Evolutionary conservation across 1,140 invertebrate genomes (phyloP).

Genomic region (Diuraphis noxia): DNA sequence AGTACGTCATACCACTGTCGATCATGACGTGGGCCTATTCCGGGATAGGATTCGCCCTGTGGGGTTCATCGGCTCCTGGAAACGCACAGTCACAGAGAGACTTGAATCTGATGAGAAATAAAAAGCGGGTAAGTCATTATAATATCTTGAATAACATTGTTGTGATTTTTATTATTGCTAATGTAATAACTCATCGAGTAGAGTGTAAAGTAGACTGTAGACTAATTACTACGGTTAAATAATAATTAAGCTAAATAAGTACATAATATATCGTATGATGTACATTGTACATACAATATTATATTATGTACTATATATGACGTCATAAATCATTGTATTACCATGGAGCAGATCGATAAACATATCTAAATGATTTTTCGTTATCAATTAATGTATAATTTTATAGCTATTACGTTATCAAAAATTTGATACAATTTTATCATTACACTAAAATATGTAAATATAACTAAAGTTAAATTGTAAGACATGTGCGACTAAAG

Average conservation of each 20-base stretch:
- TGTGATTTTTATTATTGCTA: neutral
- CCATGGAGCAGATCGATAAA: neutral
- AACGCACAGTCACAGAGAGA: constrained; percentile 62
- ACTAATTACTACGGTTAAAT: neutral
- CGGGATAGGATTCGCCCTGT: constrained; percentile 62
- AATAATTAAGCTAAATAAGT: too few relatives aligned
- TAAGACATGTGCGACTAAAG: neutral
- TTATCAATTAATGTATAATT: neutral
- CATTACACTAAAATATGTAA: neutral
- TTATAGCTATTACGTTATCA: neutral
- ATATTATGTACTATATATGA: too few relatives aligned
- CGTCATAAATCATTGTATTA: too few relatives aligned
- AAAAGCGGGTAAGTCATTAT: constrained; percentile 62
- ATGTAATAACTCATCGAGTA: neutral
- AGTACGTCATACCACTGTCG: constrained; percentile 64
- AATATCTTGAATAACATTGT: neutral
- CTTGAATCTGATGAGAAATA: constrained; percentile 63
- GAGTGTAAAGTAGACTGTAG: too few relatives aligned
- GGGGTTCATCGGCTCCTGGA: constrained; percentile 63
- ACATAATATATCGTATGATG: too few relatives aligned
- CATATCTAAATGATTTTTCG: neutral
- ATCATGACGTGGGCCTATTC: constrained; percentile 64
- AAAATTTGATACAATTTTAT: neutral
- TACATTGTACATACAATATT: too few relatives aligned
- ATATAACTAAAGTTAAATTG: neutral